phyloP scores from a whole-genome alignment of 2,113 vertebrate species.

The Psephotus haematonotus region DNA sequence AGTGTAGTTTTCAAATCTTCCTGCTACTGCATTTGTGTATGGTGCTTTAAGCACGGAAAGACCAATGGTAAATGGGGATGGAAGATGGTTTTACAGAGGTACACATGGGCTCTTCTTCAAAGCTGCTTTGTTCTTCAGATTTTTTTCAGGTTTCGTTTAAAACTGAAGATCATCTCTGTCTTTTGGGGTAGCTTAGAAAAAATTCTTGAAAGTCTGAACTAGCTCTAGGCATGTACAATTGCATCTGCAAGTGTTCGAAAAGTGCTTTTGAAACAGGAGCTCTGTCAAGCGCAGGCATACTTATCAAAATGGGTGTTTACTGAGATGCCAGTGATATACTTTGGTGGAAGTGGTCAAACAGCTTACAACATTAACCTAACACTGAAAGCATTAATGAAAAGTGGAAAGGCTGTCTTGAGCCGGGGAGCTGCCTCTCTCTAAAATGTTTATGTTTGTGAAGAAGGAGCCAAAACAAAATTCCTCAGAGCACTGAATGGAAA shows the following conservation, averaged over 20 bases:
- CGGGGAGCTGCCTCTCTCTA: background rate
- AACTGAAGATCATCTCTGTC: background rate
- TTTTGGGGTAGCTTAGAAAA: background rate
- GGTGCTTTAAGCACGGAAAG: background rate
- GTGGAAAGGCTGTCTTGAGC: background rate
- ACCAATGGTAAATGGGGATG: background rate
- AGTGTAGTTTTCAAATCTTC: background rate
- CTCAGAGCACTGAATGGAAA: background rate
- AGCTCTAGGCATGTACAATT: background rate
- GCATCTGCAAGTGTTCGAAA: background rate
- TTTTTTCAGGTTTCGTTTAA: background rate
- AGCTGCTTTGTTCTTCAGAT: background rate
- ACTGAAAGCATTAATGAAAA: background rate
- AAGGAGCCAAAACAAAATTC: background rate
- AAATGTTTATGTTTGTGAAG: background rate
- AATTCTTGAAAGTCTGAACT: background rate
- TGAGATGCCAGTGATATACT: background rate
- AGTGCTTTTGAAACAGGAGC: background rate
- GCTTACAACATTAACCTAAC: fast-evolving
- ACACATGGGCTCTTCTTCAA: fast-evolving
- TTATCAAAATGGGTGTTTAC: background rate
- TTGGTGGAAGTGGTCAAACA: background rate
- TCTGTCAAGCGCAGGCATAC: fast-evolving
- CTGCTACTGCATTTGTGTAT: background rate
- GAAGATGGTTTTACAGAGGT: background rate